Evolutionary conservation across 1,140 invertebrate genomes (phyloP), one percentile per base, ranked within the genome.

Genomic region (Colletes latitarsis): DNA sequence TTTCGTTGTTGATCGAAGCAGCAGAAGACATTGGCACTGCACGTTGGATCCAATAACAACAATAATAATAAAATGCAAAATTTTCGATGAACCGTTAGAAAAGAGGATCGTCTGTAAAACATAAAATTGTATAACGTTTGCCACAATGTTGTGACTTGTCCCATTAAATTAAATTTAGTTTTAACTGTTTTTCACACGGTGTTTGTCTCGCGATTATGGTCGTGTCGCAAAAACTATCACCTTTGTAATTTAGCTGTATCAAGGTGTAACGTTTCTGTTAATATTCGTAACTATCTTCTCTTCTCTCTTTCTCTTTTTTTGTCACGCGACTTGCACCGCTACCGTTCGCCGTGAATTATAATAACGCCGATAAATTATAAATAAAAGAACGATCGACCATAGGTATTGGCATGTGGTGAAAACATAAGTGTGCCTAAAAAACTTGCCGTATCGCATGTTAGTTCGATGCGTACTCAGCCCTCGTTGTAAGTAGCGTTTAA

Each of bases 401-500:
- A 58, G 19, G 46, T 84, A 66, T 62, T 69, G 68, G 81, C 85
- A 87, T 86, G 83, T 63, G 71, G 74, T 82, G 73, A 69, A 87
- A 67, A 67, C 19, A 64, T 80, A 82, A 84, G 81, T 84, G 80
- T 88, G 82, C 66, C 75, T 77, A 82, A 30, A 30, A 30, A 77
- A 84, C 72, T 83, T 82, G 82, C 76, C 80, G 82, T 90, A 78
- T 89, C 84, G 91, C 91, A 91, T 92, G 90, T 92, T 90, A 88
- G 81, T 66, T 85, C 72, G 62, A 73, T 72, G 86, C 77, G 89
- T 91, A 88, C 88, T 91, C 90, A 82, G 85, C 89, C 92, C 90
- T 86, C 84, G 88, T 92, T 92, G 92, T 93, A 92, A 93, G 91
- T 91, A 85, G 84, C 88, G 89, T 92, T 88, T 89, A 77, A 63